Percentiles rank a stretch among this genome's conserved stretches.
These are phyloP conservation scores for Ditula angustiorana DNA, from an alignment of 2,888 invertebrate genomes.

Conservation along the genomic window DNA sequence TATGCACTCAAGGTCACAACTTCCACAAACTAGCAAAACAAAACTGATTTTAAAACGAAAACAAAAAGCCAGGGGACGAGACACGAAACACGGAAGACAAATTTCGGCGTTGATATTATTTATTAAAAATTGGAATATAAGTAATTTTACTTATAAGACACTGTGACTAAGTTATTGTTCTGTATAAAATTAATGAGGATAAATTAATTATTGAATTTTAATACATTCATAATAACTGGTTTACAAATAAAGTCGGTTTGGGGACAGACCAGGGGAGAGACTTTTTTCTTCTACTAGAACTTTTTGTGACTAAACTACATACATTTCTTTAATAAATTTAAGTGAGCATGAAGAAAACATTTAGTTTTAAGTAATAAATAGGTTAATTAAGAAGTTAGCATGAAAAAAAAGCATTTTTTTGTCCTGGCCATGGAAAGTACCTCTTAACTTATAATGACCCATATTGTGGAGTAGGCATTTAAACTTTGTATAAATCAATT, in stretches of 20 bases:
- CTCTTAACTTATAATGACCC: too few species aligned
- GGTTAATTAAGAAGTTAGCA: too few species aligned
- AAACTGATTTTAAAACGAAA: constrained; percentile 40
- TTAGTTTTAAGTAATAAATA: too few species aligned
- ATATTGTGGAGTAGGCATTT: neutral
- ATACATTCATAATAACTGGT: constrained; percentile 40
- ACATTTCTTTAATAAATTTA: too few species aligned
- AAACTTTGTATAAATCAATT: neutral
- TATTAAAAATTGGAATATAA: neutral
- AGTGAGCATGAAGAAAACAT: too few species aligned
- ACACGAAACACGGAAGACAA: constrained; percentile 40
- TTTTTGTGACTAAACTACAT: too few species aligned
- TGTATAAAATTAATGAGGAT: constrained; percentile 28
- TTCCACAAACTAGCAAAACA: constrained; percentile 35
- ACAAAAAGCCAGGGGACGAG: constrained; percentile 43
- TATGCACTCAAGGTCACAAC: constrained; percentile 32
- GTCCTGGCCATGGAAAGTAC: too few species aligned
- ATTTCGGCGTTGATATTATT: constrained; percentile 35
- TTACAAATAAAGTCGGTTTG: constrained; percentile 43
- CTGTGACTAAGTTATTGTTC: constrained; percentile 26
- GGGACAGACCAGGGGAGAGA: constrained; percentile 44
- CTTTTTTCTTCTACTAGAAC: constrained; percentile 14
- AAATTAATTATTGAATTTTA: constrained; percentile 34
- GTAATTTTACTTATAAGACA: constrained; percentile 9
- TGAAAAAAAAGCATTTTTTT: too few species aligned